A percentile compares a stretch with the other conserved stretches of the same genome.
Evolutionary conservation across 2,113 vertebrate species (phyloP).

Genomic region (Coptodon rendalli): DNA sequence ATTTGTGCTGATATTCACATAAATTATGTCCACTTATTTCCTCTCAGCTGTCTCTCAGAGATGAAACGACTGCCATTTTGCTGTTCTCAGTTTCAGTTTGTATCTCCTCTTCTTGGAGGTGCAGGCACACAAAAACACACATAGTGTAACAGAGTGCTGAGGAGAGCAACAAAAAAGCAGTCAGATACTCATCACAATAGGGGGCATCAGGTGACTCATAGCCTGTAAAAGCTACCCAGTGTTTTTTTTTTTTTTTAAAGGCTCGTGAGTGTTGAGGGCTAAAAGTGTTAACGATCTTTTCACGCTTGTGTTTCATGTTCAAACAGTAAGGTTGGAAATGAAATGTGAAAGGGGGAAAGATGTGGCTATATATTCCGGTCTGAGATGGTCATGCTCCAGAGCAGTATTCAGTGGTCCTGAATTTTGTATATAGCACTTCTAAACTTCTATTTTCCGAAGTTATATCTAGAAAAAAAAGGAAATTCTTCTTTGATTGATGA

Average conservation of each 20-base stretch:
- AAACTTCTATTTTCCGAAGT: fast-evolving
- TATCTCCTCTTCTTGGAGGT: neutral
- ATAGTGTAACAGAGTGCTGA: neutral
- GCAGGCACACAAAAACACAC: neutral
- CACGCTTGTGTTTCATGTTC: neutral
- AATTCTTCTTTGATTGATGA: neutral
- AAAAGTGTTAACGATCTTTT: neutral
- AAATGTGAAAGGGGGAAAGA: neutral
- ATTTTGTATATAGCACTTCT: neutral
- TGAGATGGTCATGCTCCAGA: neutral
- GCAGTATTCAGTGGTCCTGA: neutral
- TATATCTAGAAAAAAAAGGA: neutral
- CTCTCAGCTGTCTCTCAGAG: neutral
- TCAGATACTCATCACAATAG: neutral
- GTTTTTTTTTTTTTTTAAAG: neutral
- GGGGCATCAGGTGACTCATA: neutral
- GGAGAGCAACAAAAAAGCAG: neutral
- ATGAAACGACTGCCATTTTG: neutral
- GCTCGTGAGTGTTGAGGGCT: neutral
- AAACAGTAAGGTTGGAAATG: neutral
- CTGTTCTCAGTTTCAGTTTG: neutral
- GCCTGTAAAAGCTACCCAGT: neutral
- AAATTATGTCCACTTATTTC: neutral
- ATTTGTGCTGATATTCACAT: neutral
- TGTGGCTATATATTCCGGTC: neutral